Conservation (phyloP, 2,797 vertebrate species). For the Enteromius argenteus region DNA sequence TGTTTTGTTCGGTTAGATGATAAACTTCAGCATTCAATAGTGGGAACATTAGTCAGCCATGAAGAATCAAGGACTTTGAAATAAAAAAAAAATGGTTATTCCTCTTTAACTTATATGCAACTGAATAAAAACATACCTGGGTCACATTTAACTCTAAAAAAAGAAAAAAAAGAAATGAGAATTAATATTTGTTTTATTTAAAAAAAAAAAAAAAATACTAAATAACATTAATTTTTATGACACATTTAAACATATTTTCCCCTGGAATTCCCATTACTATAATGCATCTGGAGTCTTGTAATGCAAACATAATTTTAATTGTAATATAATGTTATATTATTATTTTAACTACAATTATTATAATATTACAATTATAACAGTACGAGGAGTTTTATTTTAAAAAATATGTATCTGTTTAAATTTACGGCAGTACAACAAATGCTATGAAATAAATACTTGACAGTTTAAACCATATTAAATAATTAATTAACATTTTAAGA, state of each 20-base stretch:
- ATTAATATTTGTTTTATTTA: background rate
- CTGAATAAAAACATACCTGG: background rate
- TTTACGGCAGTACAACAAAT: background rate
- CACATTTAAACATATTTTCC: background rate
- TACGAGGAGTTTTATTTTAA: background rate
- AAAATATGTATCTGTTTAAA: background rate
- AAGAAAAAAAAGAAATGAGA: background rate
- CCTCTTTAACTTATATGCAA: background rate
- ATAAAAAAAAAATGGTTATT: background rate
- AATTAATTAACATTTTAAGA: background rate
- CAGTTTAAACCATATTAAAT: background rate
- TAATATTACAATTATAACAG: background rate
- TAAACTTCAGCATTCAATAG: background rate
- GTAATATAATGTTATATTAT: background rate
- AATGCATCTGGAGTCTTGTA: background rate
- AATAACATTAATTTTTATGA: background rate
- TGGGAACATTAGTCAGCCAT: background rate
- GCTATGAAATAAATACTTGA: background rate
- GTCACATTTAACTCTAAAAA: background rate
- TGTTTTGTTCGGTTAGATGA: background rate
- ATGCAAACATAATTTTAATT: background rate
- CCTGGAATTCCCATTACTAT: background rate
- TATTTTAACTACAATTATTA: background rate
- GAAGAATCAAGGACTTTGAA: background rate
- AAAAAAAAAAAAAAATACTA: background rate